Evolutionary conservation across 2,888 invertebrate genomes (phyloP).

Genomic region (Agrenia bidenticulata): DNA sequence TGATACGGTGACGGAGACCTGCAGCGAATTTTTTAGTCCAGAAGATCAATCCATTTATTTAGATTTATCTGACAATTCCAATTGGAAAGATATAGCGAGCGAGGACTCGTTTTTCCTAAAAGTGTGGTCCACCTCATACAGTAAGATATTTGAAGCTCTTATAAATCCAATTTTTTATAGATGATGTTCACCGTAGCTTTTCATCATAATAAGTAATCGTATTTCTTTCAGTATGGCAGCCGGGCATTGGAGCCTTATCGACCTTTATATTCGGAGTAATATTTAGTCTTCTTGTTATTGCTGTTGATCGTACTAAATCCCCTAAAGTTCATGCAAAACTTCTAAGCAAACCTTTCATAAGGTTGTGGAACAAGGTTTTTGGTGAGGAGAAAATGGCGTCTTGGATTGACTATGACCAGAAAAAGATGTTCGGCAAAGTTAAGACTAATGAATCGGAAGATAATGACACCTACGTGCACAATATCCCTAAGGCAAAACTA

Average conservation of each 20-base stretch:
- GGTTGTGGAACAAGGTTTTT: slow-evolving; percentile 38
- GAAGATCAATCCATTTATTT: not conserved
- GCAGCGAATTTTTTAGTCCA: slow-evolving; percentile 10
- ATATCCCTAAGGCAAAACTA: slow-evolving; percentile 28
- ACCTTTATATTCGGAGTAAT: slow-evolving; percentile 33
- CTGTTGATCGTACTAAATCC: slow-evolving; percentile 15
- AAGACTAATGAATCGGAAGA: not conserved
- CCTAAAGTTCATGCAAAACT: slow-evolving; percentile 35
- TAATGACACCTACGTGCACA: too few relatives aligned
- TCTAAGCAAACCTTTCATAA: slow-evolving; percentile 34
- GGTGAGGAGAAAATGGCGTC: slow-evolving; percentile 36
- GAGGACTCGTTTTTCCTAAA: slow-evolving; percentile 35
- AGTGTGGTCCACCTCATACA: slow-evolving; percentile 33
- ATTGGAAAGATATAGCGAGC: slow-evolving; percentile 31
- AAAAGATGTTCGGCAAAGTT: slow-evolving; percentile 29
- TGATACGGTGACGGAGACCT: slow-evolving; percentile 1
- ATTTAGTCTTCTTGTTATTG: slow-evolving; percentile 30
- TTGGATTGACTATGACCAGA: slow-evolving; percentile 39
- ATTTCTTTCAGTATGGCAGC: slow-evolving; percentile 31
- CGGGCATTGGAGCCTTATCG: slow-evolving; percentile 26
- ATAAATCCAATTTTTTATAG: too few relatives aligned
- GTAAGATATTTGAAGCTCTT: not conserved
- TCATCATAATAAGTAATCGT: too few relatives aligned
- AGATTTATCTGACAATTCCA: slow-evolving; percentile 12
- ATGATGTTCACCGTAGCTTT: too few relatives aligned